Conservation (phyloP, 1,140 invertebrate species). For the Drosophila kikkawai region DNA sequence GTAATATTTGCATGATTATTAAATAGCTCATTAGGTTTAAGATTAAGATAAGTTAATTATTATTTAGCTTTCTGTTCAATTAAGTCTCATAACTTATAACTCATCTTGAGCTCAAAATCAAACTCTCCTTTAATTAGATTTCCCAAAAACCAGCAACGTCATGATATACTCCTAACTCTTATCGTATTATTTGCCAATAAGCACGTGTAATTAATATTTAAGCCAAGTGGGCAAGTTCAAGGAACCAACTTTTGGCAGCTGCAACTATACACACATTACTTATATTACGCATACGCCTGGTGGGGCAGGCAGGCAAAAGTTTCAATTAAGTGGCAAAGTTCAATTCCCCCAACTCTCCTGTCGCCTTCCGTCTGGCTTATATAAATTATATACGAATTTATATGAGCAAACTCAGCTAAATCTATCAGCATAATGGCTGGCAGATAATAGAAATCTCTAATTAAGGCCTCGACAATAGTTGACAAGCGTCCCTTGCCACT, state of each 20-base stretch:
- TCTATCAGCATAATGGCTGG: conserved; percentile 48
- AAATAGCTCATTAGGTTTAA: not conserved
- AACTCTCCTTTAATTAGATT: conserved; percentile 13
- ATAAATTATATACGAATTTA: conserved; percentile 17
- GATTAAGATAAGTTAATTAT: not conserved
- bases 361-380: conserved; percentile 12
- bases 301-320: conserved; percentile 17
- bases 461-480: conserved; percentile 59
- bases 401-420: conserved; percentile 49
- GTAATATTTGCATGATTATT: not conserved
- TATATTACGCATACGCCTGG: conserved; percentile 46
- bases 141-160: not conserved
- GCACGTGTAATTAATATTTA: conserved; percentile 45
- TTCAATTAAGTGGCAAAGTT: conserved; percentile 55
- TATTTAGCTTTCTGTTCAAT: not conserved
- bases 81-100: not conserved
- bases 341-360: conserved; percentile 35
- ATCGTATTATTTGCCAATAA: conserved; percentile 41
- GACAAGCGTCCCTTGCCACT: conserved; percentile 33
- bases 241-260: conserved; percentile 41
- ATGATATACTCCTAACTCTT: conserved; percentile 6
- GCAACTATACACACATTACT: conserved; percentile 6
- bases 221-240: conserved; percentile 26
- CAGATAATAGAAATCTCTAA: conserved; percentile 56
- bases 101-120: not conserved